Evolutionary conservation across 2,888 invertebrate genomes (phyloP).

Genomic region (Eubasilissa splendida): DNA sequence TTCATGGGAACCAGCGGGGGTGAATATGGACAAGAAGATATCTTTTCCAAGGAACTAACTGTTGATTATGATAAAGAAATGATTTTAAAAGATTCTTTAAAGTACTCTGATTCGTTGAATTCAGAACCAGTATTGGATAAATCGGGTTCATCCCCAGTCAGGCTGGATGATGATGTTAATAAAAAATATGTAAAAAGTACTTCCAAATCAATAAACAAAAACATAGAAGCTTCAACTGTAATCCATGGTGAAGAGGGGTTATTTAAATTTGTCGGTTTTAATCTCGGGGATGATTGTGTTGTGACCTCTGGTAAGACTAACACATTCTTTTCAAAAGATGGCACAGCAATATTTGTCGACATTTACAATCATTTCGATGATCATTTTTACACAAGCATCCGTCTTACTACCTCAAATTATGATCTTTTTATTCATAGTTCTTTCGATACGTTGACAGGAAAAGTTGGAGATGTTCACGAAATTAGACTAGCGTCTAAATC

Average conservation of each 20-base stretch:
- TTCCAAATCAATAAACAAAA: constrained; percentile 7
- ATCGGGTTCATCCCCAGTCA: background rate
- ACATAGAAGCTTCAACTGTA: background rate
- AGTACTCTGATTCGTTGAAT: constrained; percentile 63
- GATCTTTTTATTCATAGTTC: constrained; percentile 56
- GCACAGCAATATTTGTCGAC: constrained; percentile 60
- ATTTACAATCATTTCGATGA: constrained; percentile 31
- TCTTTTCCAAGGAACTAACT: background rate
- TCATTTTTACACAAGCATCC: constrained; percentile 60
- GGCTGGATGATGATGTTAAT: constrained; percentile 56
- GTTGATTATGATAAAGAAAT: constrained; percentile 65
- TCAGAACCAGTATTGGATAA: background rate
- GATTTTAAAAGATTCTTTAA: constrained; percentile 68
- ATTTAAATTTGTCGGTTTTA: constrained; percentile 65
- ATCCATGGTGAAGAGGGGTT: background rate
- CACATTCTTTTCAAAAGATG: constrained; percentile 67
- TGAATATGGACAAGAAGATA: background rate
- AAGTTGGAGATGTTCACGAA: constrained; percentile 60
- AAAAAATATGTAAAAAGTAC: constrained; percentile 63
- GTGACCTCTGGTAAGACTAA: constrained; percentile 69
- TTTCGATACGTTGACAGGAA: constrained; percentile 61
- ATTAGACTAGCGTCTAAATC: constrained; percentile 29
- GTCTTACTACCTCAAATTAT: constrained; percentile 63
- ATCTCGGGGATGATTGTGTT: constrained; percentile 67
- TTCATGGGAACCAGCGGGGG: background rate